A percentile compares a stretch with the other conserved stretches of the same genome.
phyloP scores from a whole-genome alignment of 2,113 vertebrate species.

The Ophthalmolycus amberensis region DNA sequence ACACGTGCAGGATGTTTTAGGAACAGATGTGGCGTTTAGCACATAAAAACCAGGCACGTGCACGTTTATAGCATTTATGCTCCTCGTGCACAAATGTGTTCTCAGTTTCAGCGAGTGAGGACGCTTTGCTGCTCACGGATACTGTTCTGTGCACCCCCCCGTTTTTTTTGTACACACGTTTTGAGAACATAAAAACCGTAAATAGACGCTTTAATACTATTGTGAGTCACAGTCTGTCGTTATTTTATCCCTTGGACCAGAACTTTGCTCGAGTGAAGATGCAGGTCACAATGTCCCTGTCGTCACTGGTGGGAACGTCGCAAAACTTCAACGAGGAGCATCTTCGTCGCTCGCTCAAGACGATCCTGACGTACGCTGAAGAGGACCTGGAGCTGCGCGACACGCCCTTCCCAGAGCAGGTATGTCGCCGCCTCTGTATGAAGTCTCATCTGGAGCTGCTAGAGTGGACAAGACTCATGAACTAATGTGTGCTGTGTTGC shows the following conservation, averaged over 20 bases:
- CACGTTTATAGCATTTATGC: too few relatives aligned
- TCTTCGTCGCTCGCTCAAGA: slow-evolving; percentile 90
- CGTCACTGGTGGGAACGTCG: slow-evolving; percentile 90
- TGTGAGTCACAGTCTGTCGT: background rate
- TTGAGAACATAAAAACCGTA: too few relatives aligned
- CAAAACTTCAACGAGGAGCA: slow-evolving; percentile 93
- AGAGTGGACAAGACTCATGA: background rate
- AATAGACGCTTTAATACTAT: background rate
- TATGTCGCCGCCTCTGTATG: slow-evolving; percentile 30
- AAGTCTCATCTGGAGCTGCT: background rate
- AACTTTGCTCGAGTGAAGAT: slow-evolving; percentile 96
- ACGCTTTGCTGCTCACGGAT: too few relatives aligned
- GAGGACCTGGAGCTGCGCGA: slow-evolving; percentile 91
- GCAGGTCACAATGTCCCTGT: slow-evolving; percentile 95
- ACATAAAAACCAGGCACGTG: too few relatives aligned
- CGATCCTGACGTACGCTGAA: slow-evolving; percentile 92
- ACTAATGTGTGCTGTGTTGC: slow-evolving; percentile 4
- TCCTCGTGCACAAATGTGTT: too few relatives aligned
- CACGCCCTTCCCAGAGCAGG: slow-evolving; percentile 91
- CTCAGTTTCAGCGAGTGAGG: too few relatives aligned
- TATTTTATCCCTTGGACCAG: slow-evolving; percentile 64
- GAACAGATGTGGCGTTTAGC: background rate
- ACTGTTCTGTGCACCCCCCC: too few relatives aligned
- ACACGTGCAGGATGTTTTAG: background rate
- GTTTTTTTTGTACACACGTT: too few relatives aligned